Conservation (phyloP, 2,113 vertebrate genomes). For the Elephas maximus region DNA sequence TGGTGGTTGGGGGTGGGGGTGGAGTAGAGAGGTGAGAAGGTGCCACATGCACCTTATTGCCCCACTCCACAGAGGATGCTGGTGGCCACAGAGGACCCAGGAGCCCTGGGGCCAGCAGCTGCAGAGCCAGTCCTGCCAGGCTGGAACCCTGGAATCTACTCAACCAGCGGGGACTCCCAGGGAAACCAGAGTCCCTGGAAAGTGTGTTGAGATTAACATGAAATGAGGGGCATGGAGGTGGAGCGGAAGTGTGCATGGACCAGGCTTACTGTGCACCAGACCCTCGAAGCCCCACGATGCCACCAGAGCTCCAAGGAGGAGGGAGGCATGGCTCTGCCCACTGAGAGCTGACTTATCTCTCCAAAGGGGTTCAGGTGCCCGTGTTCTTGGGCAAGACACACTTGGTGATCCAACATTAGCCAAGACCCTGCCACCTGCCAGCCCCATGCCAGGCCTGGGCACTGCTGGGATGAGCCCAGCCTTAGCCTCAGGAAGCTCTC, state of each 20-base stretch:
- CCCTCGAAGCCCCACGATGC: background rate
- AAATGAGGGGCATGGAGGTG: no score
- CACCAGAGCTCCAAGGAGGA: background rate
- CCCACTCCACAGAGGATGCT: no score
- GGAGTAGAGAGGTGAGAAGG: no score
- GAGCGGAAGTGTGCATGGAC: background rate
- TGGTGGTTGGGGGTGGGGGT: no score
- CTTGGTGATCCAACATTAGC: background rate
- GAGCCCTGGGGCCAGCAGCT: no score
- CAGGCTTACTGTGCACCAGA: background rate
- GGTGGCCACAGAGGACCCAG: no score
- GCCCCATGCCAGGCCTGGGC: background rate
- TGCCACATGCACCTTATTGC: background rate
- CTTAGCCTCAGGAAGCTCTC: background rate
- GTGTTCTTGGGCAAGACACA: fast-evolving
- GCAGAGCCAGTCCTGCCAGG: no score
- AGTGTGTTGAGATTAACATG: background rate
- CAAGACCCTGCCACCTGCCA: fast-evolving
- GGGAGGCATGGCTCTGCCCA: background rate
- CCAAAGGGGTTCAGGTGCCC: background rate
- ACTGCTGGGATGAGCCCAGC: background rate
- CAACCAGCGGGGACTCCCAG: no score
- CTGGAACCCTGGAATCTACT: no score
- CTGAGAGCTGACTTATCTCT: background rate
- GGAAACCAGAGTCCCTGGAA: background rate